A percentile compares a stretch with the other conserved stretches of the same genome.
phyloP scores from a whole-genome alignment of 2,888 invertebrate species.

The Mesoligia furuncula region DNA sequence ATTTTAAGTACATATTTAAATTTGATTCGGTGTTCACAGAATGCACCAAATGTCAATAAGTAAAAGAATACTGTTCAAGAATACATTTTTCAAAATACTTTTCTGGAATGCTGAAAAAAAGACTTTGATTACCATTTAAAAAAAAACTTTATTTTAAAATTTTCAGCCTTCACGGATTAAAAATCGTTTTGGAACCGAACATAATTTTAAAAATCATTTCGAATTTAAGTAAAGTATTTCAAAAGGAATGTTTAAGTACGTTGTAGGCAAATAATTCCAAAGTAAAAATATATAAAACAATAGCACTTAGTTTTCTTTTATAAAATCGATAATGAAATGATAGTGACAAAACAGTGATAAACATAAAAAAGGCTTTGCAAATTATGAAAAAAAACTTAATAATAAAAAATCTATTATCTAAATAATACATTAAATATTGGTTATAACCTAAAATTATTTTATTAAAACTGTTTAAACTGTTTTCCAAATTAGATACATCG shows the following conservation, averaged over 20 bases:
- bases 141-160: slow-evolving; percentile 19
- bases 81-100: slow-evolving; percentile 54
- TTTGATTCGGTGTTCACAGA: slow-evolving; percentile 58
- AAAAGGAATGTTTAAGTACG: slow-evolving; percentile 56
- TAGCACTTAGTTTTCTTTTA: slow-evolving; percentile 25
- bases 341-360: slow-evolving; percentile 55
- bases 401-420: slow-evolving; percentile 64
- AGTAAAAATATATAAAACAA: slow-evolving; percentile 20
- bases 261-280: slow-evolving; percentile 19
- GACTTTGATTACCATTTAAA: slow-evolving; percentile 9
- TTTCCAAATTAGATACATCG: slow-evolving; percentile 41
- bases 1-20: slow-evolving; percentile 58
- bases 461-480: slow-evolving; percentile 39
- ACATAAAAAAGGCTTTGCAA: slow-evolving; percentile 62
- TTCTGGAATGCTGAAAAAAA: slow-evolving; percentile 52
- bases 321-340: slow-evolving; percentile 54
- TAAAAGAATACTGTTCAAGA: slow-evolving; percentile 64
- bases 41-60: slow-evolving; percentile 55
- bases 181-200: slow-evolving; percentile 33
- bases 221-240: slow-evolving; percentile 7
- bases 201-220: slow-evolving; percentile 13
- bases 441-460: slow-evolving; percentile 61
- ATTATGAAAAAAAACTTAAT: slow-evolving; percentile 60
- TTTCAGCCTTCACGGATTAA: slow-evolving; percentile 39
- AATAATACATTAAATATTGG: slow-evolving; percentile 70